Percentiles rank a stretch among this genome's conserved stretches.
Evolutionary conservation across 2,888 invertebrate species (phyloP).

Genomic region (Oscheius sp.): DNA sequence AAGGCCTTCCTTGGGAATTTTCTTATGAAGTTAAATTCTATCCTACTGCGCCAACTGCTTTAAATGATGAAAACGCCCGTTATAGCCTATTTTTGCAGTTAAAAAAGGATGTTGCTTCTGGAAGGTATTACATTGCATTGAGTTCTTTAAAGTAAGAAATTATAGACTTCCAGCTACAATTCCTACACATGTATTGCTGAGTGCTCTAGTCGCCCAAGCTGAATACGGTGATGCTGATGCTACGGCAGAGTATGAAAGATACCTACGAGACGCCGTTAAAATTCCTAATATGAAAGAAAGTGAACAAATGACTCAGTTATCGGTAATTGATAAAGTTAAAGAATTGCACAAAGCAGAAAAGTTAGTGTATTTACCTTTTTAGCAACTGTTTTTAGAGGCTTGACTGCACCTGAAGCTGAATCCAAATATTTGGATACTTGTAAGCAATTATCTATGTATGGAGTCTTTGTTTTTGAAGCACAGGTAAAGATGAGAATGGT

Average conservation of each 20-base stretch:
- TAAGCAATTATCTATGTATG: conserved; percentile 98
- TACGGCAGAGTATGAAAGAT: conserved; percentile 73
- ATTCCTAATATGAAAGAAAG: conserved; percentile 78
- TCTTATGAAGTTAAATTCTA: conserved; percentile 96
- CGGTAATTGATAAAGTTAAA: conserved; percentile 39
- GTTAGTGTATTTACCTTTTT: too few relatives aligned
- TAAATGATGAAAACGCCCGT: conserved; percentile 77
- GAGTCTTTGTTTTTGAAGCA: conserved; percentile 94
- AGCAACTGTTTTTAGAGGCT: conserved; percentile 79
- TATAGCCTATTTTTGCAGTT: conserved; percentile 95
- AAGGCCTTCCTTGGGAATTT: conserved; percentile 74
- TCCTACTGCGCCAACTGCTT: conserved; percentile 93
- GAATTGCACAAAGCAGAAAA: conserved; percentile 39
- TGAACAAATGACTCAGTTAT: conserved; percentile 5
- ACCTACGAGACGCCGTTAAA: conserved; percentile 82
- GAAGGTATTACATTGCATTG: too few relatives aligned
- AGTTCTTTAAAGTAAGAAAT: too few relatives aligned
- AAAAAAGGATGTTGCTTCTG: conserved; percentile 78
- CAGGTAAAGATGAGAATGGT: conserved; percentile 73
- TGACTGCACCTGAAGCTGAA: conserved; percentile 96
- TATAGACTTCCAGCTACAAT: conserved; percentile 93
- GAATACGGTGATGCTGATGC: conserved; percentile 83
- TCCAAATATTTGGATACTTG: conserved; percentile 96
- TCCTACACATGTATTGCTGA: conserved; percentile 90
- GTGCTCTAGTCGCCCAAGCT: conserved; percentile 88